Base-by-base conservation (phyloP, 2,888 invertebrate genomes). In the Ischnus inquisitorius region DNA sequence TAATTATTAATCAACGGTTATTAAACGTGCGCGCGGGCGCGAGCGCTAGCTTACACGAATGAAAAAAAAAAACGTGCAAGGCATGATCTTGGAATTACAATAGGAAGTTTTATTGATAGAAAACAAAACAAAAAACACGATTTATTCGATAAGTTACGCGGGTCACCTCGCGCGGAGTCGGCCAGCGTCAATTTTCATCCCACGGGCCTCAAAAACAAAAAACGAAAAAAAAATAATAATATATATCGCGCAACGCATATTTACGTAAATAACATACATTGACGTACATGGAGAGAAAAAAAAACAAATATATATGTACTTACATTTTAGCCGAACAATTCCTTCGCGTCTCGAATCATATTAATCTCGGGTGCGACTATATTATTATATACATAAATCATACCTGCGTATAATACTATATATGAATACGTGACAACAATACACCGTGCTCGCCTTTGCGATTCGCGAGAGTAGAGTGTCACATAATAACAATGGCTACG, bases 11-110 rank as follows among this genome's bases (percentile, higher is more conserved):
- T 46, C 46, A 77, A 74, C 28, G 64, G 28, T 74, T 74, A 72
- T 64, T 72, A 46, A 77, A 83, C 67, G 76, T 77, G 79, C 83
- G 83, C 83, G 83, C 83, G 65, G 80, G 80, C 83, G 80, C 80
- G 83, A 80, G 80, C 80, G 83, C 72, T 77, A 83, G 28, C 79
- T 83, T 83, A 60, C 71, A 54, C 54, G 68, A 43, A 43, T 51
- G 41, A 65, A 16, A 28, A 22, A 34, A 43, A 48, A 60, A 43
- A 4, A 41, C 48, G 39, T 64, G 62, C 48, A 74, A 68, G 5
- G 34, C 39, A 76, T 71, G 68, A 75, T 76, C 41, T 79, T 76
- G 76, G 71, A 68, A 78, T 72, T 64, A 83, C 16, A 19, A 51
- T 65, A 76, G 41, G 34, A 76, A 22, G 39, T 8, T 79, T 68